Conservation (phyloP, 2,113 vertebrate genomes). For the Oceanites oceanicus region DNA sequence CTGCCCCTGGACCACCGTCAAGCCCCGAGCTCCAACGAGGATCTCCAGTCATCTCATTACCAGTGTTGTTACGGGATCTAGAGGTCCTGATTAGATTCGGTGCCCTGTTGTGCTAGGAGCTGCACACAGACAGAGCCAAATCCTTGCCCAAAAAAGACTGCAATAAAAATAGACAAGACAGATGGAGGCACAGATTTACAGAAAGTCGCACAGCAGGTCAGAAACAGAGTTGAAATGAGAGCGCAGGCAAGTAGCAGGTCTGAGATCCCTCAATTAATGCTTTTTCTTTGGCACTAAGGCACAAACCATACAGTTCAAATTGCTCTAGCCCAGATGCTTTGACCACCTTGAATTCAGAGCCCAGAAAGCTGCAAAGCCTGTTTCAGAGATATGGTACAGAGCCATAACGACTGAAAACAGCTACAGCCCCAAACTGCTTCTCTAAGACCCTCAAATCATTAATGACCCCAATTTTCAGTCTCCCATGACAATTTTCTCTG, state of each 20-base stretch:
- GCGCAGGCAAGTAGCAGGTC: not conserved
- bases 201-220: not conserved
- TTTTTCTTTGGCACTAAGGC: not conserved
- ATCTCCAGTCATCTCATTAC: not conserved
- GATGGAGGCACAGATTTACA: conserved; percentile 33
- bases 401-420: not conserved
- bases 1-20: not conserved
- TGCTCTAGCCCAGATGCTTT: not conserved
- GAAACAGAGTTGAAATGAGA: not conserved
- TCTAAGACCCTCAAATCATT: not conserved
- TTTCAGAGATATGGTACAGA: not conserved
- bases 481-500: not conserved
- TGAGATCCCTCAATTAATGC: not conserved
- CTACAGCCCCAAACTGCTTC: not conserved
- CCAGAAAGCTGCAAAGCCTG: not conserved
- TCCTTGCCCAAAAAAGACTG: not conserved
- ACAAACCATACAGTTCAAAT: not conserved
- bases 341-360: not conserved
- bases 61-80: rapidly evolving
- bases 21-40: not conserved
- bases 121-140: not conserved
- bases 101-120: not conserved
- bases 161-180: not conserved
- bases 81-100: not conserved
- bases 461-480: not conserved